Conservation (phyloP, 2,797 vertebrate species). For the Saxicola maurus region DNA sequence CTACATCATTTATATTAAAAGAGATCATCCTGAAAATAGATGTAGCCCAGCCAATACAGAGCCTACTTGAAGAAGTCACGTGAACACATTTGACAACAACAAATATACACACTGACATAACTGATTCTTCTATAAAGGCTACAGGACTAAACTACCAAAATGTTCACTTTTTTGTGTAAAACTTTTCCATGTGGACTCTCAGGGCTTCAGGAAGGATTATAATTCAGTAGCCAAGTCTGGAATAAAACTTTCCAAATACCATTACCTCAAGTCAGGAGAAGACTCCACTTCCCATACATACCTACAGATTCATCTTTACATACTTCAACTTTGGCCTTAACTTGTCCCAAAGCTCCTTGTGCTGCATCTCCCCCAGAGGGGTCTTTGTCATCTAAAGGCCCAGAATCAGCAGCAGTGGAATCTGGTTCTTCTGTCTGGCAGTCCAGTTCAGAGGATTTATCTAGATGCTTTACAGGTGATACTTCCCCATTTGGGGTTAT, state of each 20-base stretch:
- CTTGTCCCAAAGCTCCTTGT: conserved; percentile 91
- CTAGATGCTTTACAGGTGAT: conserved; percentile 72
- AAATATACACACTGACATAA: background rate
- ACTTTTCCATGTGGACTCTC: background rate
- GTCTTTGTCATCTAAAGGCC: conserved; percentile 72
- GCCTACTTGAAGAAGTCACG: background rate
- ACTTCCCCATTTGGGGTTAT: conserved; percentile 72
- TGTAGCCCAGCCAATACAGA: background rate
- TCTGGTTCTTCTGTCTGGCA: conserved; percentile 74
- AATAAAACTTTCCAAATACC: background rate
- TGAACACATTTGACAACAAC: background rate
- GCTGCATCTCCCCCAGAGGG: conserved; percentile 73
- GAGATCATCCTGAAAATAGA: background rate
- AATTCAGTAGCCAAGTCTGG: background rate
- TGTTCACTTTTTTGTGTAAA: background rate
- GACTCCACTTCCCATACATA: conserved; percentile 65
- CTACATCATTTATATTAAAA: background rate
- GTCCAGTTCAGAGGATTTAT: conserved; percentile 74
- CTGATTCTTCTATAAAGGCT: background rate
- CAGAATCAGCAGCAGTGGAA: conserved; percentile 54
- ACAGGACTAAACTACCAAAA: background rate
- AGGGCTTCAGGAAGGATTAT: background rate
- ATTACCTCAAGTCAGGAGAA: background rate
- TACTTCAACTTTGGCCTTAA: conserved; percentile 97
- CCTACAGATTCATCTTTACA: conserved; percentile 98